Conservation (phyloP, 64 coral and sea anemone species). For the Pocillopora verrucosa region DNA sequence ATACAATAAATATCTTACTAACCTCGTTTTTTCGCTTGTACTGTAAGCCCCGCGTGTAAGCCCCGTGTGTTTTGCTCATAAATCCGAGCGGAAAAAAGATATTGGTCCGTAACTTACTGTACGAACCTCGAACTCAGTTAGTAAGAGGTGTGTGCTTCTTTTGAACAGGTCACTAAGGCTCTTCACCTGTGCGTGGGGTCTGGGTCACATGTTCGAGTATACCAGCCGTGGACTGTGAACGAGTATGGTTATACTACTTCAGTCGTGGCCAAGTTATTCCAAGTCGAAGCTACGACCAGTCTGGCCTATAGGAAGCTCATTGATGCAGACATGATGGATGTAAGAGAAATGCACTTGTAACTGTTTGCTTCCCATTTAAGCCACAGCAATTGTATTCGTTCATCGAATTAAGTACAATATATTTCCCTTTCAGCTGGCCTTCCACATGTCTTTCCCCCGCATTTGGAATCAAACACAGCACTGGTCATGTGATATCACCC, state of each 20-base stretch:
- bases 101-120: too few relatives aligned
- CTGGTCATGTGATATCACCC: constrained; percentile 89
- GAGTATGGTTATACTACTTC: constrained; percentile 99
- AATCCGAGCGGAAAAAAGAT: too few relatives aligned
- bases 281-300: constrained; percentile 93
- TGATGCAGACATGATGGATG: constrained; percentile 83
- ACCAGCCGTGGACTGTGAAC: constrained; percentile 97
- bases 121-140: background rate
- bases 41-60: too few relatives aligned
- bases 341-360: constrained; percentile 40
- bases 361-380: background rate
- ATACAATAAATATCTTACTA: too few relatives aligned
- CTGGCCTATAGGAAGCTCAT: constrained; percentile 75
- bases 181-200: constrained; percentile 92
- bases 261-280: constrained; percentile 81
- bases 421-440: constrained; percentile 49
- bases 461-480: constrained; percentile 99
- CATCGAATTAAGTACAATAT: background rate
- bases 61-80: too few relatives aligned
- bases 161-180: constrained; percentile 84
- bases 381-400: background rate
- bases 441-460: constrained; percentile 92
- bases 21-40: too few relatives aligned
- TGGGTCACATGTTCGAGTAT: constrained; percentile 75
- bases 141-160: background rate